Evolutionary conservation across 2,113 vertebrate species (phyloP), one percentile per base, ranked within the genome.

Genomic region (Rhinichthys klamathensis): DNA sequence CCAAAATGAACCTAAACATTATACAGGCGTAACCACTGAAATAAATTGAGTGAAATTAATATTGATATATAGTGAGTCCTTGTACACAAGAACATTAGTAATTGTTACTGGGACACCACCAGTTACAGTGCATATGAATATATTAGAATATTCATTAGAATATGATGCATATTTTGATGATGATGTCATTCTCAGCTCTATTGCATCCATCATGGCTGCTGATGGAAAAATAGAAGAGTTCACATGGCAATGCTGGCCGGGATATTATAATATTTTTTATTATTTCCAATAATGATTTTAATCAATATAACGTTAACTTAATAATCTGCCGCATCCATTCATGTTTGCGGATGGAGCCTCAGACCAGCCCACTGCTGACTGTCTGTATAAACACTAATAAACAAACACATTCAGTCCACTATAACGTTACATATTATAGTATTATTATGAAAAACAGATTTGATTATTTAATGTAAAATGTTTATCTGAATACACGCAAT

Each of bases 261-360:
- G 69, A n/a, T 25, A 46, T 16, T 16, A 74, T 74, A 15, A 49
- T 3, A 8, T 46, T 74, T 30, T 49, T 3, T n/a, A 74, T 46
- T 0, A 41, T 21, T 72, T 74, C 4, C 4, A 1, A 70, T 23
- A 25, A 25, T 46, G 41, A 46, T 27, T 27, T 56, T 23, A 54
- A 51, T 30, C 0, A 1, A 23, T 6, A 6, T 56, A 4, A 30
- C 30, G 30, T 30, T 30, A n/a, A n/a, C n/a, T n/a, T 32, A 2
- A 32, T 46, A 10, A 25, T 32, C 51, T 44, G 86, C 77, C 86
- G 81, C 82, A 79, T 79, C 82, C 83, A 88, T 88, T n/a, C 65
- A 89, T 89, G 87, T 88, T 87, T 54, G 83, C 82, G 69, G 35
- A 60, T 60, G 27, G 32, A 79, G 21, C 38, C 58, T 41, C 79